Percentiles rank a stretch among this genome's conserved stretches.
These are phyloP conservation scores for Trichonephila inaurata DNA, from an alignment of 1,140 invertebrate species.

Conservation along the genomic window DNA sequence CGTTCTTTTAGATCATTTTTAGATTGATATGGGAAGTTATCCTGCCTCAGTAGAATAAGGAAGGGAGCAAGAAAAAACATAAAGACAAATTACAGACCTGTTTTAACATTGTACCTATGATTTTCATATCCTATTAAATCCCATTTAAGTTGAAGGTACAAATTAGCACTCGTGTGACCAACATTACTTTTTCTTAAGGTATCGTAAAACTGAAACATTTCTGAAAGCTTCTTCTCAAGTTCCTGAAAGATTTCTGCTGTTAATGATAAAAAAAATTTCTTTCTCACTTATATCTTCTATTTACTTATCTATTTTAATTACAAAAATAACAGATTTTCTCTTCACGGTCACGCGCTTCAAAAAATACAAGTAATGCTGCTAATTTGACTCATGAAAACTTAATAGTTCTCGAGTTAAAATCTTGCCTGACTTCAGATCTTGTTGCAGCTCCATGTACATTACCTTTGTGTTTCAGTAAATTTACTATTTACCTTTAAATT, in stretches of 20 bases:
- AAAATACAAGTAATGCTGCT: not conserved
- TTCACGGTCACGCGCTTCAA: not conserved
- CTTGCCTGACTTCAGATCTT: too few species aligned
- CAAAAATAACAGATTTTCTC: not conserved
- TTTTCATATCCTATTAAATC: conserved; percentile 33
- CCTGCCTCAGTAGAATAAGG: too few species aligned
- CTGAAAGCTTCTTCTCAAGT: not conserved
- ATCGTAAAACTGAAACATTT: conserved; percentile 23
- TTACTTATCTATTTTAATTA: not conserved
- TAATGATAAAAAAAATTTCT: not conserved
- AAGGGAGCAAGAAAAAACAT: not conserved
- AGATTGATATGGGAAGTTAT: too few species aligned
- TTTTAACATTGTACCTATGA: conserved; percentile 29
- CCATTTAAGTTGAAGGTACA: conserved; percentile 22
- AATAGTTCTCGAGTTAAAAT: too few species aligned
- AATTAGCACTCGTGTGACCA: not conserved
- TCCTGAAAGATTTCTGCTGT: not conserved
- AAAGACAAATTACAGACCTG: not conserved
- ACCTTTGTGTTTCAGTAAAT: too few species aligned
- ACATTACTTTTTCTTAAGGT: not conserved
- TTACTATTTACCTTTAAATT: too few species aligned
- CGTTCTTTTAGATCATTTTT: too few species aligned
- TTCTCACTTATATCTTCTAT: not conserved
- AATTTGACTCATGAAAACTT: too few species aligned
- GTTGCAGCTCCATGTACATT: too few species aligned